A percentile compares a stretch with the other conserved stretches of the same genome.
These are phyloP conservation scores for Geothlypis trichas DNA, from an alignment of 2,113 vertebrate species.

Conservation along the genomic window DNA sequence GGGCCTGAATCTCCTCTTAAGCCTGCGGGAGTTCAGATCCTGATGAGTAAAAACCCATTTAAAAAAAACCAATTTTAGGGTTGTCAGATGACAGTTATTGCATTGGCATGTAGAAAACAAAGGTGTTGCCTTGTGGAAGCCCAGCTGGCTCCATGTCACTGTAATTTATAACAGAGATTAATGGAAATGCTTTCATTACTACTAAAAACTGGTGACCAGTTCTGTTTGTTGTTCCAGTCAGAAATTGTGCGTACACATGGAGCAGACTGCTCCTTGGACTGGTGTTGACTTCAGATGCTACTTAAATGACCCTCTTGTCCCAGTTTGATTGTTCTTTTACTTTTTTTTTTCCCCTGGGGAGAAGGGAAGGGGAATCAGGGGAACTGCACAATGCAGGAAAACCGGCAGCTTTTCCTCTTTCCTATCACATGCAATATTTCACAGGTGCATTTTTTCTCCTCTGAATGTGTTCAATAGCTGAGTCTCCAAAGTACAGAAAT, in stretches of 20 bases:
- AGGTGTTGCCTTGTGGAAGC: not conserved
- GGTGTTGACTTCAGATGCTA: not conserved
- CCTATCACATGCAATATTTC: not conserved
- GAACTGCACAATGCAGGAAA: not conserved
- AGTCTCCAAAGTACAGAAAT: not conserved
- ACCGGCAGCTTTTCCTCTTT: not conserved
- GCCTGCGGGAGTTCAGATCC: not conserved
- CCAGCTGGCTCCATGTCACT: not conserved
- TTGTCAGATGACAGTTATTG: not conserved
- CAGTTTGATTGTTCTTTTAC: not conserved
- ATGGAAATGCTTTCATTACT: not conserved
- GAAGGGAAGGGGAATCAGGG: not conserved
- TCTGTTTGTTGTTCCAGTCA: not conserved
- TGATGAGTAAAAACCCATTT: not conserved
- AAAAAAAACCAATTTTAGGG: not conserved
- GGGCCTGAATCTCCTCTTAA: not conserved
- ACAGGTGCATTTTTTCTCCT: not conserved
- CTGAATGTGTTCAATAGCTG: not conserved
- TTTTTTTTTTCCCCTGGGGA: not conserved
- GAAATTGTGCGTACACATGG: accelerated
- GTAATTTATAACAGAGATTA: not conserved
- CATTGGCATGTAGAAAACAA: not conserved
- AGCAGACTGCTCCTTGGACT: not conserved
- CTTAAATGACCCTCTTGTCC: not conserved
- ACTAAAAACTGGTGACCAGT: not conserved